Evolutionary conservation across 2,113 vertebrate species (phyloP).

Genomic region (Aramus guarauna): DNA sequence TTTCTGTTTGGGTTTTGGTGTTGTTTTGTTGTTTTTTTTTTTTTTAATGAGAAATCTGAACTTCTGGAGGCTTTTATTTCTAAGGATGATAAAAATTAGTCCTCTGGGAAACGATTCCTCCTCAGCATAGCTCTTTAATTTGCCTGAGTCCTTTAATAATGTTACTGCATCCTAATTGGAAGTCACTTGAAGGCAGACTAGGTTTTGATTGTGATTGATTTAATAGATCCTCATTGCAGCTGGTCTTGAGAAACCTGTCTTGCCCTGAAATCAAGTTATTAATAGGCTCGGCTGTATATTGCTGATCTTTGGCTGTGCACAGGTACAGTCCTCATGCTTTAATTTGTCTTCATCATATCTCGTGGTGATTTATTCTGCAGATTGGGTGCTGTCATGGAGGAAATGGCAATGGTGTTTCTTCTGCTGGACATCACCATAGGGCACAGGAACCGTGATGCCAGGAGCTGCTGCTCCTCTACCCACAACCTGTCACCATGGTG

Average conservation of each 20-base stretch:
- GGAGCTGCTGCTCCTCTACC: not conserved
- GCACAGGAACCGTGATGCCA: not conserved
- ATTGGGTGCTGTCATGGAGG: not conserved
- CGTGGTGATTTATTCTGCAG: not conserved
- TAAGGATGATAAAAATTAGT: slow-evolving; percentile 21
- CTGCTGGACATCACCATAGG: not conserved
- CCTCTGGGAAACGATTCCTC: not conserved
- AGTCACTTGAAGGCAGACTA: slow-evolving; percentile 14
- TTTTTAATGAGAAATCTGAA: not conserved
- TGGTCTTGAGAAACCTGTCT: not conserved
- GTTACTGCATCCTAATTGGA: slow-evolving; percentile 36
- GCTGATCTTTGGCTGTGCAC: not conserved
- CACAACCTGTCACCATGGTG: accelerated
- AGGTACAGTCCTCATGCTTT: not conserved
- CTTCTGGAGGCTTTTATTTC: slow-evolving; percentile 6
- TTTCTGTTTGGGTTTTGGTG: not conserved
- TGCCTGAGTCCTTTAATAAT: not conserved
- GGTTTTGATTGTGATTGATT: slow-evolving; percentile 38
- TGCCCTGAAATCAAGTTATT: not conserved
- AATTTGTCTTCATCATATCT: not conserved
- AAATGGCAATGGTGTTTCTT: not conserved
- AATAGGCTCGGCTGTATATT: not conserved
- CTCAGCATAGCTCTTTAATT: not conserved
- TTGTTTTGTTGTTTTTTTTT: not conserved
- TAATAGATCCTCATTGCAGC: not conserved